Evolutionary conservation across 2,888 invertebrate genomes (phyloP), one percentile per base, ranked within the genome.

Genomic region (Leptinotarsa peninsularis): DNA sequence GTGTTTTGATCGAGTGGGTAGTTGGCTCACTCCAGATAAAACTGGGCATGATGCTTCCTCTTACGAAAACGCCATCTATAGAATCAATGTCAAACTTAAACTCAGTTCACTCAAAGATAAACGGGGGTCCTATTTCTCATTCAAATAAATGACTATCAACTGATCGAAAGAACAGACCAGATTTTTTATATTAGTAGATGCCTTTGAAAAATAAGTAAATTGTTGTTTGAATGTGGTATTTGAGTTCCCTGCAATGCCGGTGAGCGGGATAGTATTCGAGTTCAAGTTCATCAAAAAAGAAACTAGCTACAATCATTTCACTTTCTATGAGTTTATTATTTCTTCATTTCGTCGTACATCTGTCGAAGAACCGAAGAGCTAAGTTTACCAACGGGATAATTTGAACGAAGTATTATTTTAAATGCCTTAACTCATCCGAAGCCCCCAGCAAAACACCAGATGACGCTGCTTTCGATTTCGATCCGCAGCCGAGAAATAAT

Each of bases 401-500:
- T 60, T 43, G 60, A 18, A 49, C n/a, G 43, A 15, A 58, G 21
- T 18, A 33, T 43, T 43, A 58, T 58, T 69, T 69, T 70, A 43
- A 63, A 63, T 63, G 33, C 21, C 58, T 72, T 23, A 69, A 75
- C 49, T 50, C 67, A 70, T 71, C 67, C 50, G 23, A 27, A 58
- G 66, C 72, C 54, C 23, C 43, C 49, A 73, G 78, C 60, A 23
- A 77, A 78, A 75, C 71, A 49, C 67, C 78, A 78, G 78, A 75
- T 78, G 78, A 78, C 72, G 72, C 67, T 71, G 73, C 78, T 78
- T 78, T 78, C 78, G 74, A 72, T 78, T 78, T 78, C 76, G 72
- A 72, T 50, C 27, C 71, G 18, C 58, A 66, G 66, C 67, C 52
- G 52, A 71, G 67, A 71, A 68, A 67, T 56, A 54, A 58, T 60